Percentiles rank a stretch among this genome's conserved stretches.
phyloP scores from a whole-genome alignment of 2,113 vertebrate genomes.

The Rhinolophus sinicus region DNA sequence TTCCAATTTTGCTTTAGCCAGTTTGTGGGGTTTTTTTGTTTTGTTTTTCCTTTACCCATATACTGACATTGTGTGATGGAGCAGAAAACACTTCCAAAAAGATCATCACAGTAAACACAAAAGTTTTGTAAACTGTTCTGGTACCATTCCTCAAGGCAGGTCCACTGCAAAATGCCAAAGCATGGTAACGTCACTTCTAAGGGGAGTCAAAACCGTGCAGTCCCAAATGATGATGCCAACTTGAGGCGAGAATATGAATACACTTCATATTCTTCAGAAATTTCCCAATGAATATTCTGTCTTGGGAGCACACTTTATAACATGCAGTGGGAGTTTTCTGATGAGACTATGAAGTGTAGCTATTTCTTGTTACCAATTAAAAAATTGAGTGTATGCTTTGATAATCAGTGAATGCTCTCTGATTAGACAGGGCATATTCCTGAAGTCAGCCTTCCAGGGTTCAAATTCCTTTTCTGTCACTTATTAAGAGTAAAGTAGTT shows the following conservation, averaged over 20 bases:
- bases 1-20: background rate
- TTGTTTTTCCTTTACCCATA: background rate
- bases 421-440: background rate
- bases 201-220: background rate
- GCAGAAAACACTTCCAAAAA: background rate
- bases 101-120: background rate
- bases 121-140: background rate
- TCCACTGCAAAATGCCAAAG: background rate
- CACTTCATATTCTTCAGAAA: background rate
- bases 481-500: background rate
- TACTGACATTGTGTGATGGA: background rate
- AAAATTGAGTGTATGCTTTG: background rate
- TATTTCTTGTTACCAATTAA: background rate
- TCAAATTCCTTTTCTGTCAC: background rate
- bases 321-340: background rate
- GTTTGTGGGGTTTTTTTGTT: background rate
- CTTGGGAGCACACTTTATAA: background rate
- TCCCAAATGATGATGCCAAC: background rate
- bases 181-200: background rate
- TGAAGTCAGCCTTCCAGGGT: background rate
- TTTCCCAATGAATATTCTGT: background rate
- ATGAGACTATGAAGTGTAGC: background rate
- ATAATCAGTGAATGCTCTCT: background rate
- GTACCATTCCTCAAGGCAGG: background rate
- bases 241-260: background rate